phyloP scores from a whole-genome alignment of 2,888 invertebrate genomes.

The Linnaemya vulpina region DNA sequence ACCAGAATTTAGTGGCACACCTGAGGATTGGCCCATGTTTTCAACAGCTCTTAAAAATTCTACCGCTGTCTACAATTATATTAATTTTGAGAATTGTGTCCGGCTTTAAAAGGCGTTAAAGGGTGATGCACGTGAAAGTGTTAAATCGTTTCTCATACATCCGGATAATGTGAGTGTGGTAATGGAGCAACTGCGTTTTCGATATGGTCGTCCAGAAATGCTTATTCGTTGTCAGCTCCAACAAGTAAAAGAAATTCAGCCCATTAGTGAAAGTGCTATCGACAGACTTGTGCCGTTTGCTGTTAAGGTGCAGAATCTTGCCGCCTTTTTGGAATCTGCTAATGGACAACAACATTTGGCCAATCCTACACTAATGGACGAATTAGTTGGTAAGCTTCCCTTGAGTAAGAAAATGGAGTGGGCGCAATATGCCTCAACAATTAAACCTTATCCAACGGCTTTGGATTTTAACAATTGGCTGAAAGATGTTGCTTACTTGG shows the following conservation, averaged over 20 bases:
- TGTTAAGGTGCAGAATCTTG: too few species aligned
- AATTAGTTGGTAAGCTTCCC: too few species aligned
- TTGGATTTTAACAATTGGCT: too few species aligned
- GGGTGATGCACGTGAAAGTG: constrained; percentile 28
- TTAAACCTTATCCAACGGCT: too few species aligned
- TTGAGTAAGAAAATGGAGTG: too few species aligned
- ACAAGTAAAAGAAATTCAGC: neutral
- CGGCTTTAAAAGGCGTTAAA: constrained; percentile 36
- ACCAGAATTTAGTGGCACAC: constrained; percentile 21
- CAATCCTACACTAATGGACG: neutral
- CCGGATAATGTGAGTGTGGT: constrained; percentile 34
- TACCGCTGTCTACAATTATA: constrained; percentile 3
- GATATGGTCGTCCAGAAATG: constrained; percentile 34
- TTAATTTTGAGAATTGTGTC: constrained; percentile 50
- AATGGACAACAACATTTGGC: neutral
- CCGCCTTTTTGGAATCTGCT: too few species aligned
- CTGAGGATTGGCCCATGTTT: constrained; percentile 61
- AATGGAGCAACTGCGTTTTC: constrained; percentile 33
- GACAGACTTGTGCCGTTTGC: constrained; percentile 26
- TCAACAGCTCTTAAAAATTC: constrained; percentile 28
- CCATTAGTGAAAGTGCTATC: neutral
- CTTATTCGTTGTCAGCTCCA: constrained; percentile 5
- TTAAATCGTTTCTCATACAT: constrained; percentile 50
- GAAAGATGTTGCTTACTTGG: too few species aligned
- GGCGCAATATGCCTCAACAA: too few species aligned